These are phyloP conservation scores for Zosterops japonicus DNA, from an alignment of 2,113 vertebrate species.

Conservation along the genomic window DNA sequence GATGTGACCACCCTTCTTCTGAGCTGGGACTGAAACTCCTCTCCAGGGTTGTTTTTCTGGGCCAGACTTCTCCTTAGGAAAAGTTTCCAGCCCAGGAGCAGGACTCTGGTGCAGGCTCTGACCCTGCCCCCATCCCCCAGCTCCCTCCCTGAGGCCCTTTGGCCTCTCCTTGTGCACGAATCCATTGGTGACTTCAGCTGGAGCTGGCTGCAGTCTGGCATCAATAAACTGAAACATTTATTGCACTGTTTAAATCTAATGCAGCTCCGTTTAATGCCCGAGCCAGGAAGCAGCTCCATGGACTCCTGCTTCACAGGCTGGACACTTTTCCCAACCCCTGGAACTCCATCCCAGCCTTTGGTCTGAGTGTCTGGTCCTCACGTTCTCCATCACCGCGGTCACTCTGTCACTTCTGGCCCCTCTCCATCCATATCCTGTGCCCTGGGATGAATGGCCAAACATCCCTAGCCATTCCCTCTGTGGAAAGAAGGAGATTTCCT, in stretches of 20 bases:
- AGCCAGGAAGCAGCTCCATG: not conserved
- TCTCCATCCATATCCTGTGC: not conserved
- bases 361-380: not conserved
- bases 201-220: conserved; percentile 61
- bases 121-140: not conserved
- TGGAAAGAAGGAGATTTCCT: not conserved
- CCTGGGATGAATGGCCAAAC: not conserved
- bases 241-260: conserved; percentile 68
- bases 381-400: not conserved
- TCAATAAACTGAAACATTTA: conserved; percentile 64
- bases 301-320: not conserved
- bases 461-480: no score
- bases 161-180: conserved; percentile 25
- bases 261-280: conserved; percentile 1
- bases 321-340: not conserved
- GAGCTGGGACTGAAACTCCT: not conserved
- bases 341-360: not conserved
- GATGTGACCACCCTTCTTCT: not conserved
- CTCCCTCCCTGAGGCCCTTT: not conserved
- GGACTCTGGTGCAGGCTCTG: not conserved
- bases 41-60: not conserved
- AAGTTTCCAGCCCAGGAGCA: rapidly evolving
- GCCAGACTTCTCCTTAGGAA: not conserved
- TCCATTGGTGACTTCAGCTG: conserved; percentile 40
- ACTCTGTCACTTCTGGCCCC: not conserved